A percentile compares a stretch with the other conserved stretches of the same genome.
These are phyloP conservation scores for Picathartes gymnocephalus DNA, from an alignment of 2,113 vertebrate genomes.

Conservation along the genomic window DNA sequence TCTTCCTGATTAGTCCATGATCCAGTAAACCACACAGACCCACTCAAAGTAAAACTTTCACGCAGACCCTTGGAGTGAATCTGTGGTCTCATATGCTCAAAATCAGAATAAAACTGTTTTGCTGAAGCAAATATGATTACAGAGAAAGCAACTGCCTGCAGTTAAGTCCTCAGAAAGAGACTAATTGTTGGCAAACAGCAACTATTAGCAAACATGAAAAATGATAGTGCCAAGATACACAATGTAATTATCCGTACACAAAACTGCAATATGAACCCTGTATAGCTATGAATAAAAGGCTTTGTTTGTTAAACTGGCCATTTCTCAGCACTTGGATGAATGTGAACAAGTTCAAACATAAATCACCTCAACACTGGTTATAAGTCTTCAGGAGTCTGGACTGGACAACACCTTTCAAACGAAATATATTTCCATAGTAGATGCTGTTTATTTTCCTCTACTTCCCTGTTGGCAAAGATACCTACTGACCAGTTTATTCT, in stretches of 20 bases:
- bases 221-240: background rate
- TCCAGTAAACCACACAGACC: background rate
- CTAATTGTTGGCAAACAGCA: background rate
- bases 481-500: background rate
- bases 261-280: background rate
- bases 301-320: conserved; percentile 2
- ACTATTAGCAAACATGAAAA: background rate
- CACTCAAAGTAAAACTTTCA: background rate
- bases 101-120: background rate
- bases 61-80: background rate
- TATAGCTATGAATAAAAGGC: background rate
- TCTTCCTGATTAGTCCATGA: background rate
- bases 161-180: background rate
- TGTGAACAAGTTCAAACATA: background rate
- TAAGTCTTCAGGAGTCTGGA: background rate
- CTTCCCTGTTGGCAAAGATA: background rate
- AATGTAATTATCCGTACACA: background rate
- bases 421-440: background rate
- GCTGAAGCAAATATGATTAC: background rate
- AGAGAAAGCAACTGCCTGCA: background rate
- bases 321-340: background rate
- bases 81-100: background rate
- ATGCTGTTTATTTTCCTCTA: background rate
- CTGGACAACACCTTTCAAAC: background rate
- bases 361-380: background rate